Evolutionary conservation across 1,140 invertebrate species (phyloP), one percentile per base, ranked within the genome.

Genomic region (Vanessa atalanta): DNA sequence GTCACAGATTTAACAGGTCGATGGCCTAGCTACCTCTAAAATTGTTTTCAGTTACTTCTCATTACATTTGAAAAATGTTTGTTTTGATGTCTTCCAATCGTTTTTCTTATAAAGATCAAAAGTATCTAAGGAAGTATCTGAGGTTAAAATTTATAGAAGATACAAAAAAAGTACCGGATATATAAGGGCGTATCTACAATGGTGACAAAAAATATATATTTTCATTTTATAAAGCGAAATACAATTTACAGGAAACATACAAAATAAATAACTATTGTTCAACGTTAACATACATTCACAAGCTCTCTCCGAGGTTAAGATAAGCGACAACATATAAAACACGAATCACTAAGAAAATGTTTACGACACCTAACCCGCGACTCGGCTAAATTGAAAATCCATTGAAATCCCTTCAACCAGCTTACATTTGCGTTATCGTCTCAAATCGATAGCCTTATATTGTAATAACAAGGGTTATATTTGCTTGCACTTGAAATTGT

Each of bases 361-460:
- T 79, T 76, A 79, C 77, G 77, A 73, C 77, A 75, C 72, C 73
- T 74, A 74, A 79, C 77, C 74, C 73, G 72, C 72, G 74, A 79
- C 77, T 71, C 73, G 64, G 68, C 71, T 76, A 79, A 79, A 79
- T 79, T 79, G 77, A 76, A 79, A 79, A 79, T 79, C 74, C 75
- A 79, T 79, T 79, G 53, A 79, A 79, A 73, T 78, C 65, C 65
- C 70, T 69, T 26, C 23, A 47, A 74, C 72, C 47, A 77, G 57
- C 13, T 66, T 66, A 73, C 14, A 55, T 57, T 65, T 68, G 23
- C 68, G 0, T 11, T 60, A 7, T 23, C 57, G 43, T 37, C 43
- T 31, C 55, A 61, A 26, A 48, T 37, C 37, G 12, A 13, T 15
- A 26, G 31, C 15, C 63, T 55, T 75, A 55, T 75, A 51, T 7